Percentiles rank a stretch among this genome's conserved stretches.
phyloP scores from a whole-genome alignment of 37 sponge, comb jelly and placozoan genomes.

The Hormiphora californensis region DNA sequence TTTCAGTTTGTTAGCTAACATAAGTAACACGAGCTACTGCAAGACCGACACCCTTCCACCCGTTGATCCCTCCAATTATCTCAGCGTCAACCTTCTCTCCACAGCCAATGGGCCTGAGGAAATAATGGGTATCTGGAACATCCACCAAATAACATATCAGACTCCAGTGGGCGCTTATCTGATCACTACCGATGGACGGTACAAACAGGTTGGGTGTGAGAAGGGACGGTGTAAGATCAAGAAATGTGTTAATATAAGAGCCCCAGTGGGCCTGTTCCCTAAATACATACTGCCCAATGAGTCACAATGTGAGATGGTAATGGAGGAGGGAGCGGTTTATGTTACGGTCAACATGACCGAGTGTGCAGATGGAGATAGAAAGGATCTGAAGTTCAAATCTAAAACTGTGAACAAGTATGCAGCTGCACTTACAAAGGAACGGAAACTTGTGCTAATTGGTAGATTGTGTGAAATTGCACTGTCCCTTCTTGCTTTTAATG shows the following conservation, averaged over 20 bases:
- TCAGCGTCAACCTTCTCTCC: too few species aligned
- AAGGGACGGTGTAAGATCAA: slow-evolving; percentile 23
- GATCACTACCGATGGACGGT: background rate
- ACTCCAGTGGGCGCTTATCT: too few species aligned
- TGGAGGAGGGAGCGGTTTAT: background rate
- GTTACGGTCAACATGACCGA: background rate
- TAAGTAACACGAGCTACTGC: too few species aligned
- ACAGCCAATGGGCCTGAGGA: too few species aligned
- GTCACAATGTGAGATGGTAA: background rate
- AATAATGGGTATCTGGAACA: too few species aligned
- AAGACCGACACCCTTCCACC: too few species aligned
- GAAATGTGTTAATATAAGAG: slow-evolving; percentile 18
- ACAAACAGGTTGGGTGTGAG: background rate
- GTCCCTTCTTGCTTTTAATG: background rate
- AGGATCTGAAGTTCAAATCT: slow-evolving; percentile 17
- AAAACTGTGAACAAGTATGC: slow-evolving; percentile 28
- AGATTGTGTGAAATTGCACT: background rate
- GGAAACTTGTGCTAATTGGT: background rate
- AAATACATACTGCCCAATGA: background rate
- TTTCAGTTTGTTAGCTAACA: too few species aligned
- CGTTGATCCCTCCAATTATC: too few species aligned
- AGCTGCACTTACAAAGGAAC: background rate
- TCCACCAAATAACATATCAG: too few species aligned
- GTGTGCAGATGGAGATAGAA: background rate
- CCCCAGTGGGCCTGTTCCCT: background rate